phyloP scores from a whole-genome alignment of 1,140 invertebrate genomes.

The Drosophila albomicans region DNA sequence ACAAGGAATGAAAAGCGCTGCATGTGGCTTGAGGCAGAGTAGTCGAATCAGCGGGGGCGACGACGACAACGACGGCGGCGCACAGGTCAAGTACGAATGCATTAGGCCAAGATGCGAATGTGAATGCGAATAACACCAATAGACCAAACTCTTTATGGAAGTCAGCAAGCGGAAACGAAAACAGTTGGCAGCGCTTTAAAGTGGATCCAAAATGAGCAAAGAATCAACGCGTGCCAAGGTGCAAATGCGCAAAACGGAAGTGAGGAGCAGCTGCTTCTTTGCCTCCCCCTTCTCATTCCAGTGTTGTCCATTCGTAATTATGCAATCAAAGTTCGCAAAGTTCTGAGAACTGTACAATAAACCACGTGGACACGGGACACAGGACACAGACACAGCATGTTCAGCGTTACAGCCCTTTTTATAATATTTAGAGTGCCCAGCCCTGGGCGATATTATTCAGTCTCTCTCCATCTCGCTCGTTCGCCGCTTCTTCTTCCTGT shows the following conservation, averaged over 20 bases:
- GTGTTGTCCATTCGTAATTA: conserved; percentile 47
- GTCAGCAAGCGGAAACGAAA: conserved; percentile 46
- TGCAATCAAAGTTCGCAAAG: conserved; percentile 61
- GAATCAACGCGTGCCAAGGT: conserved; percentile 73
- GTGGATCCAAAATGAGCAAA: conserved; percentile 21
- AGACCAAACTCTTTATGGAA: conserved; percentile 22
- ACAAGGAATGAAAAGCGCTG: conserved; percentile 62
- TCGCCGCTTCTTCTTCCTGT: conserved; percentile 18
- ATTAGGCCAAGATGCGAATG: conserved; percentile 39
- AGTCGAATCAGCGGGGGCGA: conserved; percentile 60
- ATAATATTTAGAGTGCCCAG: conserved; percentile 18
- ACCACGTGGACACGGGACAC: conserved; percentile 13
- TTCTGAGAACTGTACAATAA: conserved; percentile 20
- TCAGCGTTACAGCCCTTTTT: conserved; percentile 23
- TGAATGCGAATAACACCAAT: conserved; percentile 12
- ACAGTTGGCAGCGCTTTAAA: conserved; percentile 55
- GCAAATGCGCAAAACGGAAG: conserved; percentile 53
- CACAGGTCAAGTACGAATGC: conserved; percentile 69
- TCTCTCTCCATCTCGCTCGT: background rate
- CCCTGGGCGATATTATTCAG: conserved; percentile 21
- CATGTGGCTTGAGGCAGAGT: conserved; percentile 53
- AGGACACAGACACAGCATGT: conserved; percentile 31
- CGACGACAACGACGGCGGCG: conserved; percentile 44
- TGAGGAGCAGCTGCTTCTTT: conserved; percentile 55
- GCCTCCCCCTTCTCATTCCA: conserved; percentile 1